Evolutionary conservation across 2,888 invertebrate species (phyloP).

Genomic region (Resseliella maxima): DNA sequence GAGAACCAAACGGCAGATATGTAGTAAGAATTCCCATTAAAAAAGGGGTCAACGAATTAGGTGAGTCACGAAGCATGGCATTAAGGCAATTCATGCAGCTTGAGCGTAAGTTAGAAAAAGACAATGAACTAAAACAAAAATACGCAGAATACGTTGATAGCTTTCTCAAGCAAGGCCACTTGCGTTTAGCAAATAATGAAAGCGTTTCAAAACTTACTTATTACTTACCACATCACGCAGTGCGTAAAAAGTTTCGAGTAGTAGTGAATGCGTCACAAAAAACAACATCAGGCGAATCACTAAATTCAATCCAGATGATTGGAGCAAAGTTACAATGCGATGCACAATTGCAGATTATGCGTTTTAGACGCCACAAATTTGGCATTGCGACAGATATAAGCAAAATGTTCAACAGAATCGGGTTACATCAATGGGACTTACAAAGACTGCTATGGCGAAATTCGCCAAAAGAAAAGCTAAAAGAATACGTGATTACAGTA

Average conservation of each 20-base stretch:
- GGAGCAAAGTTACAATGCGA: neutral
- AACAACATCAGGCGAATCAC: neutral
- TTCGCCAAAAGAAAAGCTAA: neutral
- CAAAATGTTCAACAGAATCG: constrained; percentile 25
- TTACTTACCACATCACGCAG: constrained; percentile 25
- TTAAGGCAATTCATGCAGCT: neutral
- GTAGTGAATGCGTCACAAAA: neutral
- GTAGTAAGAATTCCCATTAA: constrained; percentile 19
- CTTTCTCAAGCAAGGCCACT: neutral
- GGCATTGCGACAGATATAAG: neutral
- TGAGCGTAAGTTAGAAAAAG: neutral
- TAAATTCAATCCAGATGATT: constrained; percentile 31
- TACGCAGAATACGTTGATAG: neutral
- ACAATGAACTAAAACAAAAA: neutral
- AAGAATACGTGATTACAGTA: constrained; percentile 11
- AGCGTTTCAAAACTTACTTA: neutral
- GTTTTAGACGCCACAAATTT: neutral
- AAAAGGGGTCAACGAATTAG: neutral
- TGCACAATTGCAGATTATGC: neutral
- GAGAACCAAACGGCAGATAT: constrained; percentile 19
- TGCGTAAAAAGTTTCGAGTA: neutral
- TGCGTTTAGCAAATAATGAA: neutral
- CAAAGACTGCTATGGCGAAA: neutral
- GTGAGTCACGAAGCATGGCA: neutral
- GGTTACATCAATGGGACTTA: constrained; percentile 9